Conservation (phyloP, 2,797 vertebrate species). For the Gallinago stenura region DNA sequence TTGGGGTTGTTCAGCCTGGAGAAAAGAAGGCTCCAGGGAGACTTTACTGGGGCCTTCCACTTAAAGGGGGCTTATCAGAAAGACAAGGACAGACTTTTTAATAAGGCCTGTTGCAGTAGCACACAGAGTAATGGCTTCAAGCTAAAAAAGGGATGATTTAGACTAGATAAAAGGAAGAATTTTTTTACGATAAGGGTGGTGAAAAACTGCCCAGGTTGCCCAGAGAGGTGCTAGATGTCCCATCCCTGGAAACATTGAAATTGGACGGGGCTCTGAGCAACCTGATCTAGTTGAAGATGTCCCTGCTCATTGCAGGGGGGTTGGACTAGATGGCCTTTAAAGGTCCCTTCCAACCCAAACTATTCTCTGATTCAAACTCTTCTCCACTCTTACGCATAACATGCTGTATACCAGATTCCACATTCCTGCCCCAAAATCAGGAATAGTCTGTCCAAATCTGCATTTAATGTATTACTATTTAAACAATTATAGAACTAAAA, state of each 20-base stretch:
- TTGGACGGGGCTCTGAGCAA: background rate
- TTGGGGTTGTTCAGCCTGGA: background rate
- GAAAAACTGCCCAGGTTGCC: background rate
- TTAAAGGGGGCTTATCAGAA: background rate
- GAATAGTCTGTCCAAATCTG: background rate
- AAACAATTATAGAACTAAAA: background rate
- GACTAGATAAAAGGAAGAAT: background rate
- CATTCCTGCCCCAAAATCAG: background rate
- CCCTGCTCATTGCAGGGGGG: background rate
- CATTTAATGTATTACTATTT: background rate
- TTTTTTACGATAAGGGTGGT: background rate
- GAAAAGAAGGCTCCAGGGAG: background rate
- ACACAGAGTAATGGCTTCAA: background rate
- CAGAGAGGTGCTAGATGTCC: background rate
- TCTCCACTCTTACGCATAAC: background rate
- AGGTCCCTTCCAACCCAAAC: background rate
- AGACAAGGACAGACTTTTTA: background rate
- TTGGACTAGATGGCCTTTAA: no score
- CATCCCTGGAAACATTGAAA: background rate
- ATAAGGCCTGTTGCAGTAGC: rapidly evolving
- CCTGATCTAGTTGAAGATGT: background rate
- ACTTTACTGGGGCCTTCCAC: background rate
- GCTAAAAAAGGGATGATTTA: background rate
- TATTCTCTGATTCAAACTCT: background rate
- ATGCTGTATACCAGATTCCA: no score